A percentile compares a stretch with the other conserved stretches of the same genome.
phyloP scores from a whole-genome alignment of 1,140 invertebrate species.

The Camponotus pennsylvanicus region DNA sequence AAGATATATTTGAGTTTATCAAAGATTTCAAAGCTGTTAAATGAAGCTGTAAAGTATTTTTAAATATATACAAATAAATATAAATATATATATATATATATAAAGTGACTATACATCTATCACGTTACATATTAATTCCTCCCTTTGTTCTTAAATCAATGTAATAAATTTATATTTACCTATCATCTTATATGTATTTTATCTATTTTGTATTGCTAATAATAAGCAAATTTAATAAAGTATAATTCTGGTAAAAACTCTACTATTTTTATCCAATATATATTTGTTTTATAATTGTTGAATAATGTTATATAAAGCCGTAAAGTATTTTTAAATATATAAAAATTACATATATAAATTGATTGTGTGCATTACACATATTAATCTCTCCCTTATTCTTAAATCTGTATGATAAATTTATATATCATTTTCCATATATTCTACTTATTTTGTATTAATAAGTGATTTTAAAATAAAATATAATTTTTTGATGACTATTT shows the following conservation, averaged over 20 bases:
- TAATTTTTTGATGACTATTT: neutral
- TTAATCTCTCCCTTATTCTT: too few species aligned
- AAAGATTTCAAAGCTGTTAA: neutral
- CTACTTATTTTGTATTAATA: too few species aligned
- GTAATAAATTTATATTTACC: conserved; percentile 17
- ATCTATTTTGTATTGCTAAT: conserved; percentile 9
- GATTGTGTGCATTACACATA: too few species aligned
- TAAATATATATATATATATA: neutral
- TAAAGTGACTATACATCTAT: neutral
- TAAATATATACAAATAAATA: neutral
- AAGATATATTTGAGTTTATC: neutral
- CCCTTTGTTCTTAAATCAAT: neutral
- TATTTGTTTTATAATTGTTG: too few species aligned
- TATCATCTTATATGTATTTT: neutral
- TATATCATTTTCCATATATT: too few species aligned
- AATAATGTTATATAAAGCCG: neutral
- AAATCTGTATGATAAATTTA: too few species aligned
- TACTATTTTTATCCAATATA: neutral
- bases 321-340: neutral
- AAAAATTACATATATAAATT: too few species aligned
- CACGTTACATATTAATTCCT: neutral
- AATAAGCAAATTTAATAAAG: neutral
- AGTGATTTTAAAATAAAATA: neutral
- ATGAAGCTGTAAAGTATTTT: neutral
- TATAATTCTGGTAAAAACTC: neutral